These are phyloP conservation scores for Menidia menidia DNA, from an alignment of 2,797 vertebrate species.

Conservation along the genomic window DNA sequence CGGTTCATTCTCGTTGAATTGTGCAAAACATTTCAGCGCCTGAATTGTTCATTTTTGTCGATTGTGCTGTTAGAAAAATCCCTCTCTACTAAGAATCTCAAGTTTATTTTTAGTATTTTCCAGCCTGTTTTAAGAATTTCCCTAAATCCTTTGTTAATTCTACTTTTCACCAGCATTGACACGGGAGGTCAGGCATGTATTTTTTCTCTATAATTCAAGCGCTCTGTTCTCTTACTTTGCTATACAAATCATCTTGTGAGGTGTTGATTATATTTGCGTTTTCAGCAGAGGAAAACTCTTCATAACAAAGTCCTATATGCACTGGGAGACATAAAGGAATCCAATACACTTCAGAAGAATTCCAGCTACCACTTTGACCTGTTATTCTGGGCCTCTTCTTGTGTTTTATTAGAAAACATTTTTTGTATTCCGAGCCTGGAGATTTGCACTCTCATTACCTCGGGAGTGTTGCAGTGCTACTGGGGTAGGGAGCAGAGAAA, in stretches of 20 bases:
- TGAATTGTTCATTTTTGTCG: conserved; percentile 1
- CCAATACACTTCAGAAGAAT: conserved; percentile 28
- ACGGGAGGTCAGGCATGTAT: background rate
- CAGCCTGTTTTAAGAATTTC: background rate
- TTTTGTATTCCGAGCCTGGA: conserved; percentile 31
- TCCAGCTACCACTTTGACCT: conserved; percentile 35
- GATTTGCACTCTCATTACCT: conserved; percentile 45
- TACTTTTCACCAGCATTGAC: background rate
- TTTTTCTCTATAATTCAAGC: background rate
- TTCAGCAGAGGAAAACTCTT: conserved; percentile 10
- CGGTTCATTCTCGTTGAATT: conserved; percentile 3
- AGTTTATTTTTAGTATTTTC: background rate
- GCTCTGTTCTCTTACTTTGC: background rate
- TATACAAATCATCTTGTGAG: conserved; percentile 1
- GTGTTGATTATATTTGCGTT: conserved; percentile 14
- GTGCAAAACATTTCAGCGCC: background rate
- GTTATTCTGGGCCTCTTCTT: conserved; percentile 46
- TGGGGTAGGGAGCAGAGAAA: conserved; percentile 29
- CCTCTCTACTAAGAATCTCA: background rate
- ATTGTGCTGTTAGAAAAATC: conserved; percentile 3
- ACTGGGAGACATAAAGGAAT: conserved; percentile 29
- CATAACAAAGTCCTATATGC: conserved; percentile 1
- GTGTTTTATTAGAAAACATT: conserved; percentile 61
- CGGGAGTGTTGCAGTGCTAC: conserved; percentile 17
- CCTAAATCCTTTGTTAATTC: background rate